These are phyloP conservation scores for Osmerus mordax DNA, from an alignment of 2,113 vertebrate species.

Conservation along the genomic window DNA sequence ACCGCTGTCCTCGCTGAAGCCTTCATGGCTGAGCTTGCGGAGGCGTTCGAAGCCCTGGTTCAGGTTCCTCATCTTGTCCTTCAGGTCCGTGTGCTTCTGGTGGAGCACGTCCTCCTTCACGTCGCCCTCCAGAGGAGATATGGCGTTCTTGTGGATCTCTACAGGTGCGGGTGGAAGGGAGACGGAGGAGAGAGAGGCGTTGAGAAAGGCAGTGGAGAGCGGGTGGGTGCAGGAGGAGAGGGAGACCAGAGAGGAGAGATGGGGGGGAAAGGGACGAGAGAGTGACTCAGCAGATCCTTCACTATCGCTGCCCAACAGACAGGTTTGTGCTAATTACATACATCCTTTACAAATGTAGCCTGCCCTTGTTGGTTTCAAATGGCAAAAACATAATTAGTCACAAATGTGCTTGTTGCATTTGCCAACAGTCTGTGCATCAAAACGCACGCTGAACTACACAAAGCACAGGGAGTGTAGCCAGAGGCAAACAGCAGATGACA, in stretches of 20 bases:
- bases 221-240: not conserved
- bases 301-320: too few relatives aligned
- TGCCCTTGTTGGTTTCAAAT: too few relatives aligned
- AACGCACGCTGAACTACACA: too few relatives aligned
- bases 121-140: conserved; percentile 76
- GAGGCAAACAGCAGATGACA: too few relatives aligned
- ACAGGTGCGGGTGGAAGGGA: conserved; percentile 3
- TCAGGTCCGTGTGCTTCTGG: conserved; percentile 84
- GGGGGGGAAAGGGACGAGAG: not conserved
- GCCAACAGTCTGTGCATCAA: too few relatives aligned
- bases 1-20: conserved; percentile 82
- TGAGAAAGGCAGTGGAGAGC: not conserved
- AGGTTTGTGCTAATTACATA: too few relatives aligned
- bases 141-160: conserved; percentile 88
- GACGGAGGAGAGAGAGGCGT: not conserved
- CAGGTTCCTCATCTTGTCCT: conserved; percentile 83
- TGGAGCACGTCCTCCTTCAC: conserved; percentile 75
- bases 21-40: conserved; percentile 86
- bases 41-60: conserved; percentile 89
- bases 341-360: too few relatives aligned
- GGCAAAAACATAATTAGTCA: too few relatives aligned
- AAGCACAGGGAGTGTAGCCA: too few relatives aligned
- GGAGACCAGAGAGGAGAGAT: not conserved
- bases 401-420: too few relatives aligned
- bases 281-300: not conserved